phyloP scores from a whole-genome alignment of 2,113 vertebrate genomes.

The Hyperopisus bebe region DNA sequence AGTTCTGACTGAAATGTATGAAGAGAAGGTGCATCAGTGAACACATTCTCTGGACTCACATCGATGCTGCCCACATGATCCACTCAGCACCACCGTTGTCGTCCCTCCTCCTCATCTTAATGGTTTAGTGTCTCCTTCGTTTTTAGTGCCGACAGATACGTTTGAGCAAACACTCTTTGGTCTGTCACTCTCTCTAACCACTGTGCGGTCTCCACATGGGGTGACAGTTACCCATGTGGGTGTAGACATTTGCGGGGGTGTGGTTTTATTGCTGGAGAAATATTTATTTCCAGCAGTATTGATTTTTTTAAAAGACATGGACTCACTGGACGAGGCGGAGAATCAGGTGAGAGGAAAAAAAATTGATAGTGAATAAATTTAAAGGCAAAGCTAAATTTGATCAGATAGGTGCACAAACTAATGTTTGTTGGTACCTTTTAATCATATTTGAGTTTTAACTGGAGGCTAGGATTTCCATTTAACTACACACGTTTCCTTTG shows the following conservation, averaged over 20 bases:
- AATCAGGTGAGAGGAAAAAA: not conserved
- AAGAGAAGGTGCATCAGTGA: not conserved
- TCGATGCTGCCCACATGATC: not conserved
- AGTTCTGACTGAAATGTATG: not conserved
- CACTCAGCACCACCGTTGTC: not conserved
- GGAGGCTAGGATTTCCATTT: not conserved
- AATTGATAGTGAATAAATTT: not conserved
- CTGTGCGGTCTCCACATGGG: not conserved
- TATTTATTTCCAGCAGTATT: not conserved
- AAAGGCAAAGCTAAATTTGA: not conserved
- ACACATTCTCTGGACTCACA: not conserved
- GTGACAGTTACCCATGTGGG: not conserved
- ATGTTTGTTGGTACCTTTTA: not conserved
- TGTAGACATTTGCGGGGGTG: not conserved
- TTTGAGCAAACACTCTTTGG: not conserved
- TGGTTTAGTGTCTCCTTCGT: not conserved
- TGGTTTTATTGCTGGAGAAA: not conserved
- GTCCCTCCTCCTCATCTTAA: not conserved
- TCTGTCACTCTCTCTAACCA: not conserved
- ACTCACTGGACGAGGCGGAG: not conserved
- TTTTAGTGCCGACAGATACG: not conserved
- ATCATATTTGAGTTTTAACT: not conserved
- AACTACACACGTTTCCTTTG: not conserved
- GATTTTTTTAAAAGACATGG: not conserved
- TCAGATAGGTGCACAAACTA: not conserved